phyloP scores from a whole-genome alignment of 2,113 vertebrate species.

The Lamprotornis superbus region DNA sequence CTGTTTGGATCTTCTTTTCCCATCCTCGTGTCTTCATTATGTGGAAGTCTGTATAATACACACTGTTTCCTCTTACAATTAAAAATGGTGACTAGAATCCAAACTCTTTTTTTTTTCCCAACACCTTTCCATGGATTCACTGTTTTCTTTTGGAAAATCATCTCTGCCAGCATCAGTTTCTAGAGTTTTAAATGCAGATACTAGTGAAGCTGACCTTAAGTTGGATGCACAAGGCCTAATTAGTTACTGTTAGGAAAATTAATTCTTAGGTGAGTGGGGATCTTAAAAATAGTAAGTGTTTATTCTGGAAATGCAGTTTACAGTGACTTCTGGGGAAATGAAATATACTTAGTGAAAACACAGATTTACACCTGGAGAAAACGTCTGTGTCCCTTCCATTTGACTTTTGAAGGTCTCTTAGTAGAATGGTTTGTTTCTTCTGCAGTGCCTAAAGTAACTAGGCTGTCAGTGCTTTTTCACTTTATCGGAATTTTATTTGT shows the following conservation, averaged over 20 bases:
- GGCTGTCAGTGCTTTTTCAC: background rate
- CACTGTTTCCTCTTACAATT: background rate
- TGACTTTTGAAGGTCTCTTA: background rate
- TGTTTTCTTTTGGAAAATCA: background rate
- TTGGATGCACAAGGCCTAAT: background rate
- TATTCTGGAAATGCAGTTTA: background rate
- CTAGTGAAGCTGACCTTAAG: background rate
- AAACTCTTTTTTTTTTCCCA: rapidly evolving
- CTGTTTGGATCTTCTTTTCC: background rate
- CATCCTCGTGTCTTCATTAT: background rate
- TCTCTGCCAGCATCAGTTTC: background rate
- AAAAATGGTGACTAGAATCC: background rate
- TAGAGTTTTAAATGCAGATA: background rate
- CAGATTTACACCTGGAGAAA: background rate
- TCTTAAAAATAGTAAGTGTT: background rate
- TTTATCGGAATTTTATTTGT: background rate
- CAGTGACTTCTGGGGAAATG: background rate
- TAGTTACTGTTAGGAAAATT: background rate
- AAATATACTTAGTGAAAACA: background rate
- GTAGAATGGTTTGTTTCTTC: background rate
- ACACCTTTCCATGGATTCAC: background rate
- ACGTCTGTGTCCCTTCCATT: background rate
- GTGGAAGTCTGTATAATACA: background rate
- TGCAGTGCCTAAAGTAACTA: background rate
- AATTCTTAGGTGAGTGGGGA: background rate